A percentile compares a stretch with the other conserved stretches of the same genome.
These are phyloP conservation scores for Periparus ater DNA, from an alignment of 2,797 vertebrate genomes.

Conservation along the genomic window DNA sequence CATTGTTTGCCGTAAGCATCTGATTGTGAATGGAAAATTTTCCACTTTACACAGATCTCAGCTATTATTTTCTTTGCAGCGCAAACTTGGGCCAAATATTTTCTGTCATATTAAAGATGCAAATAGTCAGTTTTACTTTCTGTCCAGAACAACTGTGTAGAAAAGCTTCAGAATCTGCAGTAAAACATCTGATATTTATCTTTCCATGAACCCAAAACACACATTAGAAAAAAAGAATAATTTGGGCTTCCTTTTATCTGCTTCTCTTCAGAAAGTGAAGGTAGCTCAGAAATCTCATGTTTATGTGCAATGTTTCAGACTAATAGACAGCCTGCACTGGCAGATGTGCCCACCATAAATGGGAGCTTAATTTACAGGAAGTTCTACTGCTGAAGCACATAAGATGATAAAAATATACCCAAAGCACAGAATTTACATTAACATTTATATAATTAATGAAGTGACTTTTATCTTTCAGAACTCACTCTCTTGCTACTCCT, in stretches of 20 bases:
- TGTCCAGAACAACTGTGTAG: neutral
- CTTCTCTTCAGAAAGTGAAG: neutral
- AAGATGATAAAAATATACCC: neutral
- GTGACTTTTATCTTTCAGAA: neutral
- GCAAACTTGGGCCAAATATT: slow-evolving; percentile 22
- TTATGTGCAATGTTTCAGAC: neutral
- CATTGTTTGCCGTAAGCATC: slow-evolving; percentile 10
- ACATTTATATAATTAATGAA: neutral
- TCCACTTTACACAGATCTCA: slow-evolving; percentile 30
- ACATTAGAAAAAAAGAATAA: neutral
- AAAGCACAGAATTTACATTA: neutral
- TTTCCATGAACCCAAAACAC: neutral
- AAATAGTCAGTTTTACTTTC: slow-evolving; percentile 31
- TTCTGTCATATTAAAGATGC: slow-evolving; percentile 19
- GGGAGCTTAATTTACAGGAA: neutral
- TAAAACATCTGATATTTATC: neutral
- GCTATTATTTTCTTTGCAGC: slow-evolving; percentile 46
- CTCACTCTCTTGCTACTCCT: neutral
- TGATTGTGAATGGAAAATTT: slow-evolving; percentile 45
- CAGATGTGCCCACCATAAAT: neutral
- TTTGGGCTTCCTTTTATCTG: neutral
- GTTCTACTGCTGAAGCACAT: neutral
- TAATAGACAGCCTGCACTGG: neutral
- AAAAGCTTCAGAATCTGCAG: slow-evolving; percentile 8
- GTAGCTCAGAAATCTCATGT: neutral